A percentile compares a stretch with the other conserved stretches of the same genome.
phyloP scores from a whole-genome alignment of 2,113 vertebrate genomes.

The Muntiacus reevesi region DNA sequence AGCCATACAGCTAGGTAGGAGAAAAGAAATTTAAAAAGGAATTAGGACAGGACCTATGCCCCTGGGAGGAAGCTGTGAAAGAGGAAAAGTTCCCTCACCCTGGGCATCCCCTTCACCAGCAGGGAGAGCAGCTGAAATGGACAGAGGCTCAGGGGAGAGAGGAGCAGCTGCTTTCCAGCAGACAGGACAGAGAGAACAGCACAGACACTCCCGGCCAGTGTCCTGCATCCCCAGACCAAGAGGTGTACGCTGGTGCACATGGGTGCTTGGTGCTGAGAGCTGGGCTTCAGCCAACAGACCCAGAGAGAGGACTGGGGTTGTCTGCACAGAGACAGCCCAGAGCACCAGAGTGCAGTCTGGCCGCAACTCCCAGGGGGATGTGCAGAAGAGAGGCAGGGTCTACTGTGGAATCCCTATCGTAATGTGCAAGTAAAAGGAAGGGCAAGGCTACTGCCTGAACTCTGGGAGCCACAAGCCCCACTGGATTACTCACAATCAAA shows the following conservation, averaged over 20 bases:
- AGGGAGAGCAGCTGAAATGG: neutral
- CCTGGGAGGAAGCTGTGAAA: neutral
- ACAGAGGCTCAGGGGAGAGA: neutral
- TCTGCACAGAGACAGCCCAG: neutral
- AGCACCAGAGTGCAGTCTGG: neutral
- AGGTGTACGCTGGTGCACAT: fast-evolving
- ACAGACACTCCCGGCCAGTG: neutral
- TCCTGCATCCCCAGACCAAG: neutral
- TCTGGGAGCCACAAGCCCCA: neutral
- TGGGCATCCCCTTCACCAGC: neutral
- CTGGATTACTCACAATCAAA: neutral
- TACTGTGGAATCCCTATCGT: neutral
- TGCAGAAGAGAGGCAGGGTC: neutral
- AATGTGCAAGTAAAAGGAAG: neutral
- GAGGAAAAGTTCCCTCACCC: neutral
- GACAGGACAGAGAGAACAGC: neutral
- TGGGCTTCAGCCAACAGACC: neutral
- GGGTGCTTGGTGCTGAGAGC: neutral
- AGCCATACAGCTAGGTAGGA: neutral
- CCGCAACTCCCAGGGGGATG: neutral
- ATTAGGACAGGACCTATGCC: neutral
- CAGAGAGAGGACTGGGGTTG: neutral
- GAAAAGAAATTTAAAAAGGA: neutral
- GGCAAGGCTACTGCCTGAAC: neutral
- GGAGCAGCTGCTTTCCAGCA: neutral